Evolutionary conservation across 53 echinoderm and acorn worm species (phyloP), one percentile per base, ranked within the genome.

Genomic region (Zoroaster sp.): DNA sequence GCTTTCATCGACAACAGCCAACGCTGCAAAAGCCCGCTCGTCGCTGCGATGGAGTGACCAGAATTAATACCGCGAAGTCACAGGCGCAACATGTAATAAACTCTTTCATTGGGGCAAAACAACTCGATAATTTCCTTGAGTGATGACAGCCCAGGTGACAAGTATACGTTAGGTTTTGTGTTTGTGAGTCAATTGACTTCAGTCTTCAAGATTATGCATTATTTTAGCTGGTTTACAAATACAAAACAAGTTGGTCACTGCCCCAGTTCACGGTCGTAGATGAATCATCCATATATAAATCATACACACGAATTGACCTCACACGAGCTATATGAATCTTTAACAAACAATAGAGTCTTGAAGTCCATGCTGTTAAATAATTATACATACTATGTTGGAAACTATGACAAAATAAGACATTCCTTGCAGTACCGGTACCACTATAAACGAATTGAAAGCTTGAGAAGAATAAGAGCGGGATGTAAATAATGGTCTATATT

Each of bases 71-170:
- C 38, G 53, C 31, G 42, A 67, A 80, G 37, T 66, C 59, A 66
- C 82, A 66, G 54, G 38, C 66, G 30, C 3, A 66, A 40, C 42
- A 41, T 44, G 82, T 43, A 67, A 82, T 82, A 82, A 66, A 40
- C 66, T 42, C 33, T 44, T 45, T 44, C 68, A 68, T 40, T 82
- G 41, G 82, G 40, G 82, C 82, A 82, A 59, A 82, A 82, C 82
- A 82, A 67, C 82, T 40, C 82, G 66, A 82, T 82, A 82, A 68
- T 66, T n/a, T 82, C 82, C 32, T 46, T 25, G 46, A 67, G 43
- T 34, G 82, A 41, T 68, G 82, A 82, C 82, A 82, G 66, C 17
- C 28, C 14, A 4, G 40, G 66, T 32, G 82, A 9, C 21, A 37
- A 55, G 21, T 53, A 42, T 28, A 33, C 23, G 28, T 18, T 17